phyloP scores from a whole-genome alignment of 2,888 invertebrate species.

The Cephus pygmeus region DNA sequence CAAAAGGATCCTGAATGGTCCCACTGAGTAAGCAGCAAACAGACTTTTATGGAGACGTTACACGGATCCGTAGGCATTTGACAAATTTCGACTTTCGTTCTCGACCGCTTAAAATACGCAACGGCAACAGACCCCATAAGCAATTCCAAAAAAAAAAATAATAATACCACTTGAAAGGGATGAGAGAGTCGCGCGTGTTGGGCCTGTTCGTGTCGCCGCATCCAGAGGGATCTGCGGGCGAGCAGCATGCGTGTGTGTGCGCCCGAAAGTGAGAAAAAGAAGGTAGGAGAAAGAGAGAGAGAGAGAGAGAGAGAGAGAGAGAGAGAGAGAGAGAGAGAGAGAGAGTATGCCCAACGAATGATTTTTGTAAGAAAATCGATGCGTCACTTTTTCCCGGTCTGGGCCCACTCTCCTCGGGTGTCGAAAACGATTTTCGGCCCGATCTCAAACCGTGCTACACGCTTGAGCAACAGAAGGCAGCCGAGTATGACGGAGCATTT shows the following conservation, averaged over 20 bases:
- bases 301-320: neutral
- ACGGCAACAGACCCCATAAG: too few relatives aligned
- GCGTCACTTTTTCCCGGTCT: slow-evolving; percentile 53
- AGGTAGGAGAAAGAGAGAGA: neutral
- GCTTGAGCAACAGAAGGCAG: slow-evolving; percentile 54
- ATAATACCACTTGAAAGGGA: neutral
- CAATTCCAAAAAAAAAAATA: too few relatives aligned
- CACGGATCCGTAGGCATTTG: slow-evolving; percentile 48
- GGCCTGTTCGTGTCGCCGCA: neutral
- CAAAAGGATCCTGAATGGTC: slow-evolving; percentile 5
- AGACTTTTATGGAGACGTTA: slow-evolving; percentile 51
- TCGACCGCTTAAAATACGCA: neutral
- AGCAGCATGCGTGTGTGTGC: neutral
- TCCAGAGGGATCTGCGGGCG: neutral
- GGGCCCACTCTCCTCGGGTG: neutral
- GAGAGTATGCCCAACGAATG: slow-evolving; percentile 16
- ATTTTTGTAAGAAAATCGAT: slow-evolving; percentile 49
- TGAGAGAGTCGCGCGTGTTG: neutral
- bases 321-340: too few relatives aligned
- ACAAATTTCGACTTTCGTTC: slow-evolving; percentile 53
- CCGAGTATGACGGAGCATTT: slow-evolving; percentile 57
- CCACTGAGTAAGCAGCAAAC: slow-evolving; percentile 16
- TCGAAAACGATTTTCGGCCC: slow-evolving; percentile 27
- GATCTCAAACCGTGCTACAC: slow-evolving; percentile 7
- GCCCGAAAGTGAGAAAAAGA: neutral